Conservation (phyloP, 2,888 invertebrate genomes). For the Xestia c-nigrum region DNA sequence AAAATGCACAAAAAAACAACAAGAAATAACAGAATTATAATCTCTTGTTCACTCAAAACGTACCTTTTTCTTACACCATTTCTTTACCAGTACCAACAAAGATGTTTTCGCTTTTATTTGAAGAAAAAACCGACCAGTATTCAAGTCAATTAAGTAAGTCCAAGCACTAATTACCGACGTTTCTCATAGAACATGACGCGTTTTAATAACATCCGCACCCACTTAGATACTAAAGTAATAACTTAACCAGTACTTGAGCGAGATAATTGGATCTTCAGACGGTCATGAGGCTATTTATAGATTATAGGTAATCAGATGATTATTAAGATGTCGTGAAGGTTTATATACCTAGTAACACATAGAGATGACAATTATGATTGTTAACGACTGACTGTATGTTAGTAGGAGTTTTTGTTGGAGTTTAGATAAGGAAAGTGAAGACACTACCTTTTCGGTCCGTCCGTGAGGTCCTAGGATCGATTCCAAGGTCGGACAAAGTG, state of each 20-base stretch:
- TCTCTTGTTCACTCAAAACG: background rate
- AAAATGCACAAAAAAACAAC: too few species aligned
- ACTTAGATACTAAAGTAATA: constrained; percentile 22
- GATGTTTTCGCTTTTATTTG: constrained; percentile 29
- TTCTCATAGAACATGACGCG: constrained; percentile 28
- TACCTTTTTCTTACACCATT: background rate
- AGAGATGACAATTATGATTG: constrained; percentile 21
- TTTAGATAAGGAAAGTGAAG: background rate
- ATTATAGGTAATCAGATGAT: constrained; percentile 32
- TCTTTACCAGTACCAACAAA: background rate
- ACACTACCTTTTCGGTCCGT: too few species aligned
- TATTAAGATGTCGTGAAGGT: background rate
- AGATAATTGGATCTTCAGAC: constrained; percentile 35
- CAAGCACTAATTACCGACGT: constrained; percentile 41
- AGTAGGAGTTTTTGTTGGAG: background rate
- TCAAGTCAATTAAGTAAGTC: constrained; percentile 41
- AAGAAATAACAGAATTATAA: background rate
- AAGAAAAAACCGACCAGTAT: background rate
- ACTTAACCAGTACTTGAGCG: constrained; percentile 16
- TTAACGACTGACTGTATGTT: background rate
- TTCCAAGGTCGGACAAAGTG: too few species aligned
- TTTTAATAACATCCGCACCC: constrained; percentile 54
- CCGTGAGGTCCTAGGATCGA: too few species aligned
- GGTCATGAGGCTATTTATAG: constrained; percentile 14
- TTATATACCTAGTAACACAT: constrained; percentile 29